Evolutionary conservation across 2,797 vertebrate genomes (phyloP), one percentile per base, ranked within the genome.

Genomic region (Cyprinella venusta): DNA sequence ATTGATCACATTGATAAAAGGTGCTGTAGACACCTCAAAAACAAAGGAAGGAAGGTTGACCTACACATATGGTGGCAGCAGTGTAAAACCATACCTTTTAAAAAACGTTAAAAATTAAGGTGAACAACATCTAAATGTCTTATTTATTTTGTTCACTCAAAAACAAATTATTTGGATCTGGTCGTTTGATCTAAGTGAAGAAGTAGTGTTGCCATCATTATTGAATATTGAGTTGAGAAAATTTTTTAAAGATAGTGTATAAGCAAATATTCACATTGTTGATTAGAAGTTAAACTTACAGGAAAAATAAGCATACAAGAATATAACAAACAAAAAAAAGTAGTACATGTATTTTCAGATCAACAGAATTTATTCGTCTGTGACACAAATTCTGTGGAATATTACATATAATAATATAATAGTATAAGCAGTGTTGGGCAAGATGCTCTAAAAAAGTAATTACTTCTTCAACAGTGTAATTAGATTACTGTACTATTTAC

Each of bases 11-110:
- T 36, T 10, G 9, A 24, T 63, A 12, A 63, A 72, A 71, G 15
- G 38, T 80, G 77, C 16, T 56, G n/a, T 26, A 33, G 72, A 56
- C 6, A 12, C 48, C 15, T 72, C n/a, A 48, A 12, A 72, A 71
- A 48, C 52, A 2, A 13, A 26, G 36, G 36, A 24, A 63, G 33
- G 48, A 76, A 13, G 33, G 64, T 30, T 33, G 4, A 81, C 21
- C 56, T 38, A 21, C 21, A 76, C 75, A 63, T 12, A 76, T 45
- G 9, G 50, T 8, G 50, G 69, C 19, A 52, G 6, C 9, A 36
- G 15, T 33, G 33, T 33, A 33, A 33, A 33, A 33, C 33, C 33
- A 33, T 33, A 33, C 33, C 33, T 33, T 33, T 33, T 33, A 4
- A 33, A 33, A 33, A 9, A 12, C 12, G 0, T 19, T 56, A n/a